Base-by-base conservation (phyloP, 1,140 invertebrate species). In the Ceratitis capitata region DNA sequence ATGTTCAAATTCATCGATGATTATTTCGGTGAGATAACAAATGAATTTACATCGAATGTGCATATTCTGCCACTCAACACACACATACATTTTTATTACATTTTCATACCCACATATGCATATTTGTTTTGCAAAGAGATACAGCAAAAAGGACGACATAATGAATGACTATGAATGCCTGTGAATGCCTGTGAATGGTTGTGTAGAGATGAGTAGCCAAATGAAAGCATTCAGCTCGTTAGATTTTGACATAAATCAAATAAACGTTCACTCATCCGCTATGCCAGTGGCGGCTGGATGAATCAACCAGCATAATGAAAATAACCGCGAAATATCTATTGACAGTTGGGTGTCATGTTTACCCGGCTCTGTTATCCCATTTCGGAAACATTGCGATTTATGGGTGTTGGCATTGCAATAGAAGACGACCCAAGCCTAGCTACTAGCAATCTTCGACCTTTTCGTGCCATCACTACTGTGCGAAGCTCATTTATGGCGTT, bases 281-380 rank as follows among this genome's bases (percentile, higher is more conserved):
- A 87, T 89, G 88, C n/a, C 35, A 83, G 61, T 82, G 69, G 85
- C 85, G 86, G 85, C 85, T 85, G 61, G 82, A 61, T 47, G 69
- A 2, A 64, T 16, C 26, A 88, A 89, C 88, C 88, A 89, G 86
- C 88, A 91, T 91, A 89, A 89, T 90, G 88, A 89, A 90, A 90
- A 88, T 87, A 91, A 91, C 90, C 90, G 90, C 90, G 90, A 90
- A 91, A 91, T 89, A 91, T 91, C 90, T 90, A 91, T 91, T 91
- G 90, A 91, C 90, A 91, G 90, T 91, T 91, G 90, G 90, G 90
- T 91, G 90, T 91, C 90, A 91, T 91, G 90, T 91, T 91, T 91
- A 91, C 90, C 88, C 88, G 87, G 88, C 87, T 86, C 89, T 91
- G 89, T 91, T 91, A 90, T 91, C 90, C 90, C 88, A 91, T 91